phyloP scores from a whole-genome alignment of 2,113 vertebrate genomes.

The Clinocottus analis region DNA sequence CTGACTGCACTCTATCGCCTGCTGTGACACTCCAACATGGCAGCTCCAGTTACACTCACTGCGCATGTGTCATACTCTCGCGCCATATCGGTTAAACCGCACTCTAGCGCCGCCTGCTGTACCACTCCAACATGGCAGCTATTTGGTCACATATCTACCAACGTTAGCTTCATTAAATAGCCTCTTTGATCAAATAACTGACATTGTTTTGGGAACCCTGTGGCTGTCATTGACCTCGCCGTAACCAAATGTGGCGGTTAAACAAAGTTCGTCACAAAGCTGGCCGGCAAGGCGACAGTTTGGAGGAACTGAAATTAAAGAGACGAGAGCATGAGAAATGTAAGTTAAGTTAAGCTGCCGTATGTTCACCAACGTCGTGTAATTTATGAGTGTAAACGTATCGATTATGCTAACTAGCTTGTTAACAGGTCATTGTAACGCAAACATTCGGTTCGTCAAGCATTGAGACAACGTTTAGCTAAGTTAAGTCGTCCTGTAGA shows the following conservation, averaged over 20 bases:
- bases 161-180: not conserved
- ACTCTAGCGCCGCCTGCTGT: not conserved
- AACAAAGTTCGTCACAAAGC: constrained; percentile 76
- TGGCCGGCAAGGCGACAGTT: constrained; percentile 31
- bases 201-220: not conserved
- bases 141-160: not conserved
- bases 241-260: constrained; percentile 79
- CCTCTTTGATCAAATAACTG: not conserved
- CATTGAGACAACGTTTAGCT: not conserved
- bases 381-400: not conserved
- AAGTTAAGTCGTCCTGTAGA: not conserved
- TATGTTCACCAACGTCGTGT: not conserved
- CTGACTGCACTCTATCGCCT: not conserved
- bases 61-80: not conserved
- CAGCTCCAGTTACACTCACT: not conserved
- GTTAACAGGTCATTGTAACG: not conserved
- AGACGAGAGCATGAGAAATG: constrained; percentile 81
- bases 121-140: not conserved
- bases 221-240: not conserved
- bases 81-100: not conserved
- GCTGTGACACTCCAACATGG: not conserved
- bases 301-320: constrained; percentile 76
- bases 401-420: not conserved
- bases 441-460: not conserved
- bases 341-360: constrained; percentile 31